Conservation (phyloP, 2,888 invertebrate genomes). For the Brachypalpus laphriformis region DNA sequence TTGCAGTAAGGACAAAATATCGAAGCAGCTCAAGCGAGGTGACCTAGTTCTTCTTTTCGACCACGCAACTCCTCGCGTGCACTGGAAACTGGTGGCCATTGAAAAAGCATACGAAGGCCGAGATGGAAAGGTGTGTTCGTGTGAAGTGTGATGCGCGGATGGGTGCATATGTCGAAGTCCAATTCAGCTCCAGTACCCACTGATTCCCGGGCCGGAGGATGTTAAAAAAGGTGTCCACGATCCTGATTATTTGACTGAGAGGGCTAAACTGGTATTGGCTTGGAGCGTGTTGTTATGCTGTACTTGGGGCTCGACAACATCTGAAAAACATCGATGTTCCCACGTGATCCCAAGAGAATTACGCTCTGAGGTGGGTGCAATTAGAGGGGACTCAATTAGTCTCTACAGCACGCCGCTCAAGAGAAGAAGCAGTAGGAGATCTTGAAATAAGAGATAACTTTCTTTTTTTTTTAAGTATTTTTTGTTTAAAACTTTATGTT, state of each 20-base stretch:
- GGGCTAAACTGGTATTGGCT: conserved; percentile 96
- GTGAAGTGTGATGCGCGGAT: too few relatives aligned
- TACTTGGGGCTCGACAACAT: conserved; percentile 99
- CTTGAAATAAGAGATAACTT: neutral
- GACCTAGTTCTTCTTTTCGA: too few relatives aligned
- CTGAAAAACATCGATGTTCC: conserved; percentile 98
- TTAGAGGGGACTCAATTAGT: conserved; percentile 7
- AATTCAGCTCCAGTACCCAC: too few relatives aligned
- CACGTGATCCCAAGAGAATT: conserved; percentile 98
- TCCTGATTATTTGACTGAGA: conserved; percentile 92
- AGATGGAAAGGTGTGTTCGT: too few relatives aligned
- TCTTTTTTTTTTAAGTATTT: neutral
- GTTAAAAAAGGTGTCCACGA: conserved; percentile 99
- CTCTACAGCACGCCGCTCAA: conserved; percentile 9
- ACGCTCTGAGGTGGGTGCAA: conserved; percentile 88
- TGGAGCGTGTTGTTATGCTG: conserved; percentile 99
- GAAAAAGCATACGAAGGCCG: too few relatives aligned
- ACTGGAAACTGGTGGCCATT: too few relatives aligned
- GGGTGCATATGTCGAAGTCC: too few relatives aligned
- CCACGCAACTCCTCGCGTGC: too few relatives aligned
- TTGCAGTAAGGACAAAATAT: too few relatives aligned
- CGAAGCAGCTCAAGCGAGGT: too few relatives aligned
- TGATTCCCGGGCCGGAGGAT: too few relatives aligned
- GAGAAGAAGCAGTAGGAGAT: conserved; percentile 32
- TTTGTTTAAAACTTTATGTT: neutral